Evolutionary conservation across 2,797 vertebrate genomes (phyloP).

Genomic region (Oreonectes daqikongensis): DNA sequence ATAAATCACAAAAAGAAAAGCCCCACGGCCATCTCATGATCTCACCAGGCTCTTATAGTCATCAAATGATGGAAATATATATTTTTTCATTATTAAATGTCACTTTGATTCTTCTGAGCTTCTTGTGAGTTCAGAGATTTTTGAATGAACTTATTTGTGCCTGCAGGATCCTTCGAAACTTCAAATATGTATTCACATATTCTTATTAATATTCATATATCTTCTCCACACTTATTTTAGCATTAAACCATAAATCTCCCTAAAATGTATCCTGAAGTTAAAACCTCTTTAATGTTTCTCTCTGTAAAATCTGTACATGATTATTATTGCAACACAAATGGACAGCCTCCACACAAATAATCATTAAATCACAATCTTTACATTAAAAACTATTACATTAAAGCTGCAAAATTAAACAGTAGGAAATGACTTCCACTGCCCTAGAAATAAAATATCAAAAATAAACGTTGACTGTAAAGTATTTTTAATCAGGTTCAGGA

Average conservation of each 20-base stretch:
- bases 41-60: not conserved
- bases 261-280: not conserved
- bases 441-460: not conserved
- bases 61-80: too few species aligned
- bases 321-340: too few species aligned
- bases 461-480: too few species aligned
- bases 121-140: slow-evolving; percentile 2
- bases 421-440: too few species aligned
- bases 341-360: too few species aligned
- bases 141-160: not conserved
- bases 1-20: slow-evolving; percentile 26
- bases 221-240: not conserved
- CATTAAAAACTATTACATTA: too few species aligned
- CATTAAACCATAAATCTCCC: not conserved
- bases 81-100: slow-evolving; percentile 17
- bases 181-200: not conserved
- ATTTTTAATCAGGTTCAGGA: too few species aligned
- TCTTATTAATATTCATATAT: slow-evolving; percentile 1
- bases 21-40: not conserved
- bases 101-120: slow-evolving; percentile 3
- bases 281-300: too few species aligned
- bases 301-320: too few species aligned
- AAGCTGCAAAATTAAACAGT: too few species aligned
- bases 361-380: too few species aligned
- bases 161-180: not conserved